Conservation (phyloP, 2,888 invertebrate genomes). For the Encarsia formosa region DNA sequence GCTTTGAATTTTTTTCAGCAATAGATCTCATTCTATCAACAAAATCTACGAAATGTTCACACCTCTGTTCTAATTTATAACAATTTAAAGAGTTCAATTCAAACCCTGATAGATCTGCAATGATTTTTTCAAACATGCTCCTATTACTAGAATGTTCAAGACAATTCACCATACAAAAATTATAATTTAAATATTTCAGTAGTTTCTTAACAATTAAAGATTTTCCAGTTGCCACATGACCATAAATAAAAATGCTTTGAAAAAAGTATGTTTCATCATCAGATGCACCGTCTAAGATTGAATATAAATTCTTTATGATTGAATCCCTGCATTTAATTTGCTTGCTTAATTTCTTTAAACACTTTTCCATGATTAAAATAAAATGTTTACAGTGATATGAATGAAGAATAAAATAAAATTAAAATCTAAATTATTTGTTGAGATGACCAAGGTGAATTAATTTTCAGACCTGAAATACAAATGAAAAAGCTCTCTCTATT, state of each 20-base stretch:
- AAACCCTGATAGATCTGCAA: constrained; percentile 57
- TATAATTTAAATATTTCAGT: constrained; percentile 58
- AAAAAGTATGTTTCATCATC: constrained; percentile 63
- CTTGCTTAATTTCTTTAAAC: constrained; percentile 44
- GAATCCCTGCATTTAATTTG: constrained; percentile 54
- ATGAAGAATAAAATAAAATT: constrained; percentile 7
- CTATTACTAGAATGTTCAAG: constrained; percentile 76
- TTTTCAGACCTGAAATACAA: constrained; percentile 41
- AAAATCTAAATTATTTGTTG: constrained; percentile 3
- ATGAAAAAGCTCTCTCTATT: constrained; percentile 26
- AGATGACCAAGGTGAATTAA: constrained; percentile 30
- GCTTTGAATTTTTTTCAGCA: constrained; percentile 46
- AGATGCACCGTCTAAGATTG: too few species aligned
- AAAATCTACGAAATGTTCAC: constrained; percentile 69
- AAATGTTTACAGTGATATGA: not conserved
- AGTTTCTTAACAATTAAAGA: constrained; percentile 64
- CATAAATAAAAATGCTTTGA: constrained; percentile 70
- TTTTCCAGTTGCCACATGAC: constrained; percentile 83
- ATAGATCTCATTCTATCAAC: constrained; percentile 53
- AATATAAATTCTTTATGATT: constrained; percentile 53
- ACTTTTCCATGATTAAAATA: constrained; percentile 52
- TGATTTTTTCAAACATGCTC: constrained; percentile 72
- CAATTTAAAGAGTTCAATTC: constrained; percentile 49
- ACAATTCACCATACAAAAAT: constrained; percentile 67
- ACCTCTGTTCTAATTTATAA: constrained; percentile 53